Evolutionary conservation across 2,888 invertebrate genomes (phyloP).

Genomic region (Epinotia bilunana): DNA sequence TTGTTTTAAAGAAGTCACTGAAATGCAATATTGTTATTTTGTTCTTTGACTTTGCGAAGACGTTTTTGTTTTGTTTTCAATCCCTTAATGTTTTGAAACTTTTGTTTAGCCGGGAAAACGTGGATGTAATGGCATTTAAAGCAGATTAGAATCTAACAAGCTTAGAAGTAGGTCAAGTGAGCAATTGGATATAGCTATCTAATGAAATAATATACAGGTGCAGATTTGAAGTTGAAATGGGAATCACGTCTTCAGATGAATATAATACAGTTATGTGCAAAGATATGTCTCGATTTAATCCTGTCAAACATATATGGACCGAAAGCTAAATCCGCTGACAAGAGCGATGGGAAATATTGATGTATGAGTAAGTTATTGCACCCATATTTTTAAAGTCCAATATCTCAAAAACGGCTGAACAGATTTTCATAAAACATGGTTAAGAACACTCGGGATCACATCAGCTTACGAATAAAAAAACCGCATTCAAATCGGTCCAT

Average conservation of each 20-base stretch:
- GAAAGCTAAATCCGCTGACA: too few relatives aligned
- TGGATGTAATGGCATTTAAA: not conserved
- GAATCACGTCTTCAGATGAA: not conserved
- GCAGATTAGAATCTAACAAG: not conserved
- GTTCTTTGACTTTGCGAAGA: not conserved
- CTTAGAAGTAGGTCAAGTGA: not conserved
- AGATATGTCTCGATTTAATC: too few relatives aligned
- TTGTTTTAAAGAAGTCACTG: not conserved
- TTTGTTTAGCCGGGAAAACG: not conserved
- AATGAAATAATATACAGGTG: not conserved
- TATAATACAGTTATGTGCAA: too few relatives aligned
- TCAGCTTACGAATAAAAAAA: too few relatives aligned
- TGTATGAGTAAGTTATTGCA: too few relatives aligned
- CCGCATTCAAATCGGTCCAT: too few relatives aligned
- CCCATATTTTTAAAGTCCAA: too few relatives aligned
- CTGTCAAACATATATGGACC: too few relatives aligned
- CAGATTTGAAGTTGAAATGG: not conserved
- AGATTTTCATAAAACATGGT: too few relatives aligned
- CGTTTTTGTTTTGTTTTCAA: not conserved
- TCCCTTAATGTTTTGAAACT: constrained; percentile 13
- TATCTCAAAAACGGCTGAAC: too few relatives aligned
- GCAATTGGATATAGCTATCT: not conserved
- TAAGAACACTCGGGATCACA: too few relatives aligned
- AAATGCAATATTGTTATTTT: not conserved
- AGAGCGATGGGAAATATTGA: too few relatives aligned